Evolutionary conservation across 2,888 invertebrate species (phyloP).

Genomic region (Iphiclides podalirius): DNA sequence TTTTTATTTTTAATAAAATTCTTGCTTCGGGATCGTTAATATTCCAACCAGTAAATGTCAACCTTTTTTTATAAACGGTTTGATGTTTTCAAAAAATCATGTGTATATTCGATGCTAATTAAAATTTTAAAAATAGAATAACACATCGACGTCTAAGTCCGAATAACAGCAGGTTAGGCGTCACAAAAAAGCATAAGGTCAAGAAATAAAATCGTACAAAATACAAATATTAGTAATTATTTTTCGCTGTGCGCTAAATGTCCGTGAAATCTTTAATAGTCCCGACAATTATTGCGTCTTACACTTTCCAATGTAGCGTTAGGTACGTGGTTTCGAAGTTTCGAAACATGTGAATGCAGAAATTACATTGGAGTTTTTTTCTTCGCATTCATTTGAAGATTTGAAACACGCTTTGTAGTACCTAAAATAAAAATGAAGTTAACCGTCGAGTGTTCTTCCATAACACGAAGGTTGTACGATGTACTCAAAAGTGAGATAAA

Average conservation of each 20-base stretch:
- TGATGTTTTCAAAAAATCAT: too few species aligned
- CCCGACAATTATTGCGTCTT: conserved; percentile 12
- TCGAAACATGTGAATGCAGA: too few species aligned
- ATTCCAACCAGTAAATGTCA: conserved; percentile 3
- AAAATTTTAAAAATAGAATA: background rate
- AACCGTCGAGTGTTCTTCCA: too few species aligned
- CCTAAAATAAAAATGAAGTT: too few species aligned
- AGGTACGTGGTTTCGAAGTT: background rate
- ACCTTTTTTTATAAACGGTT: too few species aligned
- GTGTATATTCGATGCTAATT: too few species aligned
- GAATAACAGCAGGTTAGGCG: background rate
- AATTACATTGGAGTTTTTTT: too few species aligned
- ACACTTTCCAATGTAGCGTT: conserved; percentile 20
- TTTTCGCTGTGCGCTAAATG: conserved; percentile 12
- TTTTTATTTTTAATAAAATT: background rate
- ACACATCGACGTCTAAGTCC: background rate
- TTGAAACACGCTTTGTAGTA: too few species aligned
- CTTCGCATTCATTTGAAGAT: too few species aligned
- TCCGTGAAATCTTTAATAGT: conserved; percentile 22
- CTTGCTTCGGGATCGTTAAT: background rate
- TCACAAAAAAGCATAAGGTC: conserved; percentile 19
- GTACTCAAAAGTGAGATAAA: too few species aligned
- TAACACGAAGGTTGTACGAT: too few species aligned
- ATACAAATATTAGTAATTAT: conserved; percentile 14
- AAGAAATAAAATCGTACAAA: conserved; percentile 10